Evolutionary conservation across 2,888 invertebrate species (phyloP).

Genomic region (Mythimna pallens): DNA sequence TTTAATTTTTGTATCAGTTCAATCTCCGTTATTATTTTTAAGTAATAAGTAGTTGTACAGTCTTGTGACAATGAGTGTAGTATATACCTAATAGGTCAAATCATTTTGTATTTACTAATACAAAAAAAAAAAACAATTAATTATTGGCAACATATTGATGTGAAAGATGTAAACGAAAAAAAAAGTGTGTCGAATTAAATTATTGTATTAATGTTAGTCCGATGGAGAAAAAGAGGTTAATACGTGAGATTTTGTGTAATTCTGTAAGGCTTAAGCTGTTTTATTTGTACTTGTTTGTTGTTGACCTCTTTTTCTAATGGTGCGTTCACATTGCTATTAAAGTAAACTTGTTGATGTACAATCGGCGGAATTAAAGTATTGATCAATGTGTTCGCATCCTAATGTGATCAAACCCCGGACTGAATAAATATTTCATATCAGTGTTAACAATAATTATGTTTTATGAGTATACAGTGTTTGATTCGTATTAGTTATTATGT

Average conservation of each 20-base stretch:
- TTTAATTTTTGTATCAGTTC: constrained; percentile 53
- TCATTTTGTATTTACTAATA: constrained; percentile 48
- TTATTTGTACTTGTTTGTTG: constrained; percentile 11
- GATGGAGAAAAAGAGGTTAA: constrained; percentile 21
- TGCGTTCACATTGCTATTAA: constrained; percentile 25
- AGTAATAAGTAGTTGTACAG: constrained; percentile 40
- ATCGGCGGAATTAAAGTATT: neutral
- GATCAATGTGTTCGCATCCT: constrained; percentile 23
- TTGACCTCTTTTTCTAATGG: constrained; percentile 29
- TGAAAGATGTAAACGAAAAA: constrained; percentile 32
- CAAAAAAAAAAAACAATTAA: constrained; percentile 12
- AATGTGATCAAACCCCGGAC: constrained; percentile 44
- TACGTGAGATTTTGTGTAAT: constrained; percentile 2
- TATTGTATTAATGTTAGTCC: constrained; percentile 38
- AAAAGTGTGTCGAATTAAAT: constrained; percentile 41
- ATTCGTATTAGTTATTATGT: constrained; percentile 40
- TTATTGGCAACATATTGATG: constrained; percentile 29
- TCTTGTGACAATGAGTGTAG: constrained; percentile 36
- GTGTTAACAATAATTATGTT: constrained; percentile 60
- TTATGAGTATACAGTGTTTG: constrained; percentile 44
- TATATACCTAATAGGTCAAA: constrained; percentile 53
- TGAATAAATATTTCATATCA: constrained; percentile 62
- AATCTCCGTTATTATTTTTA: constrained; percentile 38
- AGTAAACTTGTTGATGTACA: constrained; percentile 5
- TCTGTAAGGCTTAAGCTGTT: constrained; percentile 9